Percentiles rank a stretch among this genome's conserved stretches.
Conservation (phyloP, 2,797 vertebrate species). For the Xenops minutus region DNA sequence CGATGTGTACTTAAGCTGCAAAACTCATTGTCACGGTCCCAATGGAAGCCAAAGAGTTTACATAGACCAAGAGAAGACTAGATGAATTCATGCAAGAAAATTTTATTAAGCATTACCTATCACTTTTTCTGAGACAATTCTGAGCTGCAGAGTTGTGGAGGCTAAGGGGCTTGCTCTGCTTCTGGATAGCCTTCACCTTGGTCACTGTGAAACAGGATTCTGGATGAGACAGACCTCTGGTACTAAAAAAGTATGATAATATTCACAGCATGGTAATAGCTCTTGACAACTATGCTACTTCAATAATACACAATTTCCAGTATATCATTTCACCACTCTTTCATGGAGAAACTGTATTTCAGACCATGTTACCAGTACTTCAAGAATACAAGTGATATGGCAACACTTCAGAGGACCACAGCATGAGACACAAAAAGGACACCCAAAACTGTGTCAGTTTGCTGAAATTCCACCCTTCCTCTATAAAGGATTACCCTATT, state of each 20-base stretch:
- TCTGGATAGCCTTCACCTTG: neutral
- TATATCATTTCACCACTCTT: neutral
- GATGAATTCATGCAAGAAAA: conserved; percentile 47
- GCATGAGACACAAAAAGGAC: neutral
- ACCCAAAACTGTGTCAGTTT: neutral
- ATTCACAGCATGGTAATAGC: neutral
- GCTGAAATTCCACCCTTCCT: neutral
- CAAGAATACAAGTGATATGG: neutral
- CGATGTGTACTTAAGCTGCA: conserved; percentile 58
- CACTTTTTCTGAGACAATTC: neutral
- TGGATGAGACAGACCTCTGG: neutral
- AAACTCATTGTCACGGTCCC: conserved; percentile 32
- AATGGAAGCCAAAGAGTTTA: conserved; percentile 44
- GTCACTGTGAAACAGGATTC: neutral
- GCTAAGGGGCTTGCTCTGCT: neutral
- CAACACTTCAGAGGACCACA: neutral
- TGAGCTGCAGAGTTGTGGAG: neutral
- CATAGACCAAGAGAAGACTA: conserved; percentile 14
- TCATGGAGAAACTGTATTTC: neutral
- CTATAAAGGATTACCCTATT: neutral
- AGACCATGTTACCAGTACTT: neutral
- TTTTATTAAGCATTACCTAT: conserved; percentile 16
- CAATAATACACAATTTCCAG: neutral
- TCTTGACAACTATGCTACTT: neutral
- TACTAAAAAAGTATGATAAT: neutral